Conservation (phyloP, 2,888 invertebrate species). For the Trilocha varians region DNA sequence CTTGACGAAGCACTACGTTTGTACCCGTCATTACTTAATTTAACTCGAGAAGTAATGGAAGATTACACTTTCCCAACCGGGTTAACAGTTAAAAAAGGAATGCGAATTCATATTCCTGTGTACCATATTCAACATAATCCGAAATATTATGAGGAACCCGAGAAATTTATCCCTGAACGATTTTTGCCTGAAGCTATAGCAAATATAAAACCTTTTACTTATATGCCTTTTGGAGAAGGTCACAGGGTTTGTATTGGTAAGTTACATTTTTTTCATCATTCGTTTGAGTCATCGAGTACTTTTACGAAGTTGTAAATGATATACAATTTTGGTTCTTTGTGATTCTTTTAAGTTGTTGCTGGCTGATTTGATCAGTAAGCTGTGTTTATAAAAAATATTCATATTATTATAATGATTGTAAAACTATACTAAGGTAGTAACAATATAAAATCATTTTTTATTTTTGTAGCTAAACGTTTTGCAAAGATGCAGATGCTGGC, state of each 20-base stretch:
- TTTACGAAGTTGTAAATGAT: neutral
- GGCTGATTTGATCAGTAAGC: too few relatives aligned
- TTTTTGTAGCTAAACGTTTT: slow-evolving; percentile 9
- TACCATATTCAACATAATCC: slow-evolving; percentile 27
- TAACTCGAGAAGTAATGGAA: slow-evolving; percentile 27
- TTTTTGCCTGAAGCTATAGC: slow-evolving; percentile 25
- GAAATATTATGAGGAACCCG: slow-evolving; percentile 28
- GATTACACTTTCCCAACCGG: slow-evolving; percentile 30
- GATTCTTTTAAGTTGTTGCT: too few relatives aligned
- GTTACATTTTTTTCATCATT: slow-evolving; percentile 2
- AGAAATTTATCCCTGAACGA: slow-evolving; percentile 28
- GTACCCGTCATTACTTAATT: slow-evolving; percentile 26
- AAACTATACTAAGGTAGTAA: neutral
- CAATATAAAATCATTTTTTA: slow-evolving; percentile 1
- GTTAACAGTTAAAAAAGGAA: slow-evolving; percentile 21
- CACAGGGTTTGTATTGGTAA: slow-evolving; percentile 34
- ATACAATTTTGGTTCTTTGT: too few relatives aligned
- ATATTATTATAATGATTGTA: too few relatives aligned
- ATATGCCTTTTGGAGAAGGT: slow-evolving; percentile 34
- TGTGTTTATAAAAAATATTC: too few relatives aligned
- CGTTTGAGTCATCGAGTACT: slow-evolving; percentile 1
- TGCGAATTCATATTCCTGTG: slow-evolving; percentile 29
- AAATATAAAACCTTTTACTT: slow-evolving; percentile 26
- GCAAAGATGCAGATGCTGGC: slow-evolving; percentile 12
- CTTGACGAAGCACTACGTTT: slow-evolving; percentile 27